Conservation (phyloP, 2,888 invertebrate species). For the Helleia helle region DNA sequence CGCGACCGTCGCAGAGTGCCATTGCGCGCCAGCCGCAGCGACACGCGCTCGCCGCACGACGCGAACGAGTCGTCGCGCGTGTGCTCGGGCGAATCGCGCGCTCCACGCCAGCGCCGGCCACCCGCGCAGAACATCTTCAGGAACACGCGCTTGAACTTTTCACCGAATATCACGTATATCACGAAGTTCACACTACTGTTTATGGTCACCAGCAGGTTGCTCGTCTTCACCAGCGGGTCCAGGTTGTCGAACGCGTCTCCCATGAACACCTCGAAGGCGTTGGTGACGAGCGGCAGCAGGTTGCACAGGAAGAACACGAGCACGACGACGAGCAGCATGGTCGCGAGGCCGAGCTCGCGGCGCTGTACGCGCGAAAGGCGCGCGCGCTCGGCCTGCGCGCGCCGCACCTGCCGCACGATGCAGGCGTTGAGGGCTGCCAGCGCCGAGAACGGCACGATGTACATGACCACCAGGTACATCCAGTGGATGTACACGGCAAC, state of each 20-base stretch:
- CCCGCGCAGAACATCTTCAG: slow-evolving; percentile 84
- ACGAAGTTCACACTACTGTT: slow-evolving; percentile 98
- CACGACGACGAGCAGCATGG: slow-evolving; percentile 95
- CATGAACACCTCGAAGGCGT: slow-evolving; percentile 87
- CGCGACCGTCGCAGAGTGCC: slow-evolving; percentile 48
- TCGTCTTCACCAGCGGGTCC: slow-evolving; percentile 83
- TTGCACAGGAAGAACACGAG: slow-evolving; percentile 96
- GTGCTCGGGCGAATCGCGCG: slow-evolving; percentile 77
- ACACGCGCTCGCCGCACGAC: slow-evolving; percentile 84
- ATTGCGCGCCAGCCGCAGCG: slow-evolving; percentile 74
- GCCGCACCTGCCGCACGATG: slow-evolving; percentile 91
- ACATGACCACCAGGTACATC: slow-evolving; percentile 95
- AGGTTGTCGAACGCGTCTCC: slow-evolving; percentile 52
- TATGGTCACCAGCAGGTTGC: slow-evolving; percentile 94
- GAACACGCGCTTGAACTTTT: slow-evolving; percentile 94
- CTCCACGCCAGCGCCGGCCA: slow-evolving; percentile 56
- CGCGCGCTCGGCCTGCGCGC: slow-evolving; percentile 92
- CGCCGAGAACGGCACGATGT: slow-evolving; percentile 91
- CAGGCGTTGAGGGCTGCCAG: slow-evolving; percentile 92
- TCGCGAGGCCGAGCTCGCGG: slow-evolving; percentile 94
- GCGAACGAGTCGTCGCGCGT: slow-evolving; percentile 89
- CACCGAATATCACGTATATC: slow-evolving; percentile 97
- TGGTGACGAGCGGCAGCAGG: slow-evolving; percentile 87
- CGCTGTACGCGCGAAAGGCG: slow-evolving; percentile 91
- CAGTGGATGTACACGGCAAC: slow-evolving; percentile 93